A percentile compares a stretch with the other conserved stretches of the same genome.
Evolutionary conservation across 2,797 vertebrate species (phyloP).

Genomic region (Amblyraja radiata): DNA sequence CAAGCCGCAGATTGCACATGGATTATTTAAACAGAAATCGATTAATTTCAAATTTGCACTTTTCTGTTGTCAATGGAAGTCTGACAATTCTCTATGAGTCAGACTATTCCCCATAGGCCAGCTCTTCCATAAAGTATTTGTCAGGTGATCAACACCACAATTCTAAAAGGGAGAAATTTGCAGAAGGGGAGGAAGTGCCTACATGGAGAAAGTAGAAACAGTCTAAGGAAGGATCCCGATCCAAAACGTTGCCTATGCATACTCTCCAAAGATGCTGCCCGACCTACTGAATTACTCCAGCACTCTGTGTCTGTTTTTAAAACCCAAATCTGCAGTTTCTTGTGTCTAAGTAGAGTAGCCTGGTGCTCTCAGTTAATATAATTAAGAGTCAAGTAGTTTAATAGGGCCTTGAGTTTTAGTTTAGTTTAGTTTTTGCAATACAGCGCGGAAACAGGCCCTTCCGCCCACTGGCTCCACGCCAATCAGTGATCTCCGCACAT

Average conservation of each 20-base stretch:
- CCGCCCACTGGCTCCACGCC: no score
- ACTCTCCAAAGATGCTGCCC: not conserved
- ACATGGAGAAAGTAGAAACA: not conserved
- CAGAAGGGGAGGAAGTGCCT: not conserved
- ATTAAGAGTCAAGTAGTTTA: not conserved
- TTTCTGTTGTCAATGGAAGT: not conserved
- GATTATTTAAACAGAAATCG: not conserved
- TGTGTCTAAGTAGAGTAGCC: no score
- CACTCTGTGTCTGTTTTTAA: no score
- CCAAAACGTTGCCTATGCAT: no score
- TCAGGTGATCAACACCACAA: not conserved
- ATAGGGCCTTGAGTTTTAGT: not conserved
- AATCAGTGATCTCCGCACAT: no score
- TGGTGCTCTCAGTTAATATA: no score
- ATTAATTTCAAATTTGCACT: not conserved
- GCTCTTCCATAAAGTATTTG: not conserved
- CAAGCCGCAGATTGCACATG: not conserved
- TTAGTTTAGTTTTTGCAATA: no score
- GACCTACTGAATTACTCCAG: no score
- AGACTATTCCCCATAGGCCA: not conserved
- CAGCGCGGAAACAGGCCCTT: no score
- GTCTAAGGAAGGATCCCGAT: no score
- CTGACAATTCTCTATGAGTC: not conserved
- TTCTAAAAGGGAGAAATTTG: not conserved
- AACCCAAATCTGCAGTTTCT: not conserved